Base-by-base conservation (phyloP, 2,797 vertebrate species). In the Eospalax fontanierii region DNA sequence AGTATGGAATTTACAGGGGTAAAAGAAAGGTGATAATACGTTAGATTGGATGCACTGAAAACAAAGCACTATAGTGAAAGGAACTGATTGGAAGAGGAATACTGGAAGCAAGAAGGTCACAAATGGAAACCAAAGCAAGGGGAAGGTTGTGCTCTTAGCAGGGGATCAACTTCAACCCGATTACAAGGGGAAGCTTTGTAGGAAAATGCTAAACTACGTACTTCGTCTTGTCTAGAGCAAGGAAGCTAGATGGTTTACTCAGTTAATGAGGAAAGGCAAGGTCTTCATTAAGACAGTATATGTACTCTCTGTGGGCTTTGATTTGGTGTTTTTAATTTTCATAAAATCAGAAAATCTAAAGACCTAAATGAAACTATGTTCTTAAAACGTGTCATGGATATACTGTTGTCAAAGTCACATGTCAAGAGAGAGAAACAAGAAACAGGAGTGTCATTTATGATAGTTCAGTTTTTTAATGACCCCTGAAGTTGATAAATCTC, bases 401-500 rank as follows among this genome's bases (percentile, higher is more conserved):
- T 11, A 84, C 9, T 43, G 0, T 66, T 35, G 57, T n/a, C 9
- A 92, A 86, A 82, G 2, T 81, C 40, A 24, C 19, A 1, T 59
- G 57, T 24, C 28, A 9, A 43, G 57, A 71, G 46, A 50, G 46
- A 50, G 46, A 50, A 50, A 50, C 11, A 88, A 22, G 57, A 66
- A 91, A 57, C 18, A 92, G 12, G 8, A 6, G 70, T 92, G 33
- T 46, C 26, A 6, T 83, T 80, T 80, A 74, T 1, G 40, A 24
- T 12, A 59, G n/a, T 84, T 68, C 91, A 66, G 63, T 68, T 26
- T 87, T 71, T 82, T 89, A 28, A 84, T 38, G 28, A 1, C 21
- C 70, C 90, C 43, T 22, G 93, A 94, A 22, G 71, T 38, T 46
- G 18, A 97, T 43, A 66, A 89, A 87, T 96, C 43, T 54, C 96